These are phyloP conservation scores for Cryptocephalus moraei DNA, from an alignment of 2,888 invertebrate genomes.

Conservation along the genomic window DNA sequence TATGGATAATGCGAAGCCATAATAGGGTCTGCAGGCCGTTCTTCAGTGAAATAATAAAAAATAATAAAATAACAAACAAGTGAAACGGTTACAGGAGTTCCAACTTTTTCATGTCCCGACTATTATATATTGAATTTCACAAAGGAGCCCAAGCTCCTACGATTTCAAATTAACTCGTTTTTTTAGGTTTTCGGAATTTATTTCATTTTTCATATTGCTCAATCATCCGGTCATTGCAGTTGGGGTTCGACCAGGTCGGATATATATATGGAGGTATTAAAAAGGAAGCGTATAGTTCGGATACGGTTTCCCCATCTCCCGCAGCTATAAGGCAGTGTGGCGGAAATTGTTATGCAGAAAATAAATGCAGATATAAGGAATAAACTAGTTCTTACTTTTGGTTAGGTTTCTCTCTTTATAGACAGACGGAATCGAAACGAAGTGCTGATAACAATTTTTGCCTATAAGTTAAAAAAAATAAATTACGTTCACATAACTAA, in stretches of 20 bases:
- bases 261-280: no score
- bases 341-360: no score
- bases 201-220: conserved; percentile 14
- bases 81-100: conserved; percentile 15
- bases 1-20: conserved; percentile 1
- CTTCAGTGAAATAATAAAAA: background rate
- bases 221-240: conserved; percentile 3
- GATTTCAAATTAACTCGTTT: conserved; percentile 13
- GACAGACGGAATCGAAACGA: no score
- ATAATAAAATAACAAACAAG: conserved; percentile 2
- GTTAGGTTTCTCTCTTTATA: no score
- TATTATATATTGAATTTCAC: conserved; percentile 16
- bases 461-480: no score
- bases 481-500: no score
- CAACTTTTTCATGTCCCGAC: conserved; percentile 12
- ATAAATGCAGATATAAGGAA: no score
- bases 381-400: no score
- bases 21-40: background rate
- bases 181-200: conserved; percentile 6
- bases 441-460: no score
- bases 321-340: no score
- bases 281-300: no score
- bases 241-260: background rate
- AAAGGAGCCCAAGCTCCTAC: conserved; percentile 12
- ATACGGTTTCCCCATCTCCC: no score